phyloP scores from a whole-genome alignment of 2,888 invertebrate species.

The Oligia latruncula region DNA sequence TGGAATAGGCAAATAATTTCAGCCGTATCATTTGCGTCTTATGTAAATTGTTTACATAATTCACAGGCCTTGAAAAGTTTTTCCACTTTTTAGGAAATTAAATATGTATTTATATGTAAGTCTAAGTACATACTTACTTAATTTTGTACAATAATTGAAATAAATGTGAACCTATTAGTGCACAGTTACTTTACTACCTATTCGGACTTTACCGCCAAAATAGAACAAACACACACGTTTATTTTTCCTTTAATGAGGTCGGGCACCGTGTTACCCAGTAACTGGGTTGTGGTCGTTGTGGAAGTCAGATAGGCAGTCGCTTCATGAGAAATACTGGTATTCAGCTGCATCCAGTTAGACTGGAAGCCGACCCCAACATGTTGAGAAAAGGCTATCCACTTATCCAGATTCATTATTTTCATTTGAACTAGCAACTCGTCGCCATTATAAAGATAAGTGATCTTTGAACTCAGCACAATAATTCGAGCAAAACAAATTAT shows the following conservation, averaged over 20 bases:
- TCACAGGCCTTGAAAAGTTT: slow-evolving; percentile 4
- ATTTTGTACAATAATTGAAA: slow-evolving; percentile 24
- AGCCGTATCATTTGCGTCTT: slow-evolving; percentile 15
- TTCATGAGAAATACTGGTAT: not conserved
- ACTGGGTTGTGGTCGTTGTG: not conserved
- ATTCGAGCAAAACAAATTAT: not conserved
- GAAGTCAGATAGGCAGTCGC: not conserved
- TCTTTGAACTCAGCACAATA: slow-evolving; percentile 14
- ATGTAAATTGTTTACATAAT: slow-evolving; percentile 30
- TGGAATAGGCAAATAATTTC: slow-evolving; percentile 10
- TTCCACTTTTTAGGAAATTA: not conserved
- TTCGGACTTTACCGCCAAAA: not conserved
- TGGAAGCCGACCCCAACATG: too few species aligned
- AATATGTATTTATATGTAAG: too few species aligned
- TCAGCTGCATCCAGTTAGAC: not conserved
- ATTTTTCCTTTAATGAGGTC: not conserved
- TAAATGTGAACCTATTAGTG: not conserved
- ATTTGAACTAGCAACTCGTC: slow-evolving; percentile 4
- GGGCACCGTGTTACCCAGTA: not conserved
- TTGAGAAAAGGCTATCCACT: not conserved
- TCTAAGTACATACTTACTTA: not conserved
- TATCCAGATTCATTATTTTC: not conserved
- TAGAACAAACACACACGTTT: not conserved
- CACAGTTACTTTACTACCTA: not conserved
- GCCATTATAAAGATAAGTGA: slow-evolving; percentile 4